Evolutionary conservation across 2,797 vertebrate genomes (phyloP), one percentile per base, ranked within the genome.

Genomic region (Heterohyrax brucei): DNA sequence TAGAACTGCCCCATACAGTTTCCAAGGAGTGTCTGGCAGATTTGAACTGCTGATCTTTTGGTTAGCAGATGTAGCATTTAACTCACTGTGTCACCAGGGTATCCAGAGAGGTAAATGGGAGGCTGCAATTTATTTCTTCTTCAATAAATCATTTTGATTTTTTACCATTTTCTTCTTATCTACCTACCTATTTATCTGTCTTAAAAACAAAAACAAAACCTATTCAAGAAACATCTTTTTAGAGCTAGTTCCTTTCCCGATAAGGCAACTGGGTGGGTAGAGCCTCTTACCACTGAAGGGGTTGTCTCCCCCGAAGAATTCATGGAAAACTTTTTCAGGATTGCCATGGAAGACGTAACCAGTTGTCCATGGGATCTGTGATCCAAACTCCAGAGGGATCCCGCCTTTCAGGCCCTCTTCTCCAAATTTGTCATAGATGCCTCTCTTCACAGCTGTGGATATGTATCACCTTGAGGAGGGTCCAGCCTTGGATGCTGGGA

Each of bases 221-320:
- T 50, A 44, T 9, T 73, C 22, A 46, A 61, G 83, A 88, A 61
- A 26, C 30, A 59, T 46, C 33, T 33, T 87, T 87, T 61, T 62
- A 26, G 0, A 92, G 33, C 24, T 70, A 19, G 33, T 3, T 48
- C 48, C 14, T 88, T 92, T 64, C 39, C 28, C 46, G 53, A 56
- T 10, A 39, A 93, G 24, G 64, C 70, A 81, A 33, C 1, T n/a
- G 9, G 33, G 10, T 5, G n/a, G 21, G 13, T 0, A 21, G 0
- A 0, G 0, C 5, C 3, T 82, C 98, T 97, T 97, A 99, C 99
- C 99, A 85, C 99, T 98, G 97, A 99, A 99, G 26, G 99, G 99
- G 96, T 99, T 99, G 98, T 99, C 98, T 62, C 99, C 99, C 14
- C 99, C 99, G 3, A 99, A 99, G 97, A 99, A 99, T 48, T 99